These are phyloP conservation scores for Hystrix cristata DNA, from an alignment of 2,113 vertebrate species.

Conservation along the genomic window DNA sequence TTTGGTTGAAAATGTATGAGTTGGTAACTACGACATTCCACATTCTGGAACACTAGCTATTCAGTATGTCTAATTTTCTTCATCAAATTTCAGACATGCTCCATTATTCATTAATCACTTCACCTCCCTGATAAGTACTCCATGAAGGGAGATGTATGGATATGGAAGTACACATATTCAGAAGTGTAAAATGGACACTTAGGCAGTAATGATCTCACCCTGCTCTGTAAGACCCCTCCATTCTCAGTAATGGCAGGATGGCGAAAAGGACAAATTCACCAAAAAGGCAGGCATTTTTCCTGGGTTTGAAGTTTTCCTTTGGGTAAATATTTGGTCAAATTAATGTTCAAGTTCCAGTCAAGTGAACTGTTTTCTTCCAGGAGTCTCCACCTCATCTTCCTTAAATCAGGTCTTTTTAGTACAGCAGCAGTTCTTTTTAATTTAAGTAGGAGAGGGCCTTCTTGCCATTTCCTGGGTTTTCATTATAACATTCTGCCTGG, in stretches of 20 bases:
- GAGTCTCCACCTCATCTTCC: background rate
- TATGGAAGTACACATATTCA: background rate
- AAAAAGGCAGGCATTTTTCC: background rate
- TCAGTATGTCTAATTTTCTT: slow-evolving; percentile 12
- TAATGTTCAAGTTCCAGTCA: slow-evolving; percentile 23
- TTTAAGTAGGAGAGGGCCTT: background rate
- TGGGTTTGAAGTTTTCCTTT: background rate
- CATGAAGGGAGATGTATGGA: background rate
- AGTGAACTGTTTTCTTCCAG: background rate
- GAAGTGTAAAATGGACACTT: background rate
- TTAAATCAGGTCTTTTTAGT: background rate
- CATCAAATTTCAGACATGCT: background rate
- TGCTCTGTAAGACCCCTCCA: background rate
- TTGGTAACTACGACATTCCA: background rate
- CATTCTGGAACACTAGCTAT: background rate
- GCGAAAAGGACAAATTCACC: background rate
- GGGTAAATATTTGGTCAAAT: background rate
- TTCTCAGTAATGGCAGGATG: background rate
- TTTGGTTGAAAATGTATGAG: slow-evolving; percentile 29
- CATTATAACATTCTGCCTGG: background rate
- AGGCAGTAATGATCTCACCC: background rate
- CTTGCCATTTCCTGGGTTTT: background rate
- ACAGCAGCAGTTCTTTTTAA: background rate
- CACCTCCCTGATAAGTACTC: background rate
- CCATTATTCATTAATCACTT: background rate